Evolutionary conservation across 2,888 invertebrate genomes (phyloP).

Genomic region (Ceriagrion tenellum): DNA sequence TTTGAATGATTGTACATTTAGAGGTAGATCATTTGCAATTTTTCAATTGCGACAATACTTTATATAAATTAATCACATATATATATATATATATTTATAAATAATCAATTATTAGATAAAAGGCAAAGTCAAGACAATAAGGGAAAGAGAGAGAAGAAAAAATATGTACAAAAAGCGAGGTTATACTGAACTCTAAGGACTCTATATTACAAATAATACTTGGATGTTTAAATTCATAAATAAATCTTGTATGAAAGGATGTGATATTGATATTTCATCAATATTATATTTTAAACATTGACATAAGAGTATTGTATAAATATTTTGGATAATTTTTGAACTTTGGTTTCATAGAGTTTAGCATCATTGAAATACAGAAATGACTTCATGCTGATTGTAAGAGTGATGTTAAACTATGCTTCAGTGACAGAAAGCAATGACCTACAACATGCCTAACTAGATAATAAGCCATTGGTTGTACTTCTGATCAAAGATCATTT

Average conservation of each 20-base stretch:
- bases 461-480: not conserved
- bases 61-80: slow-evolving; percentile 62
- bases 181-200: not conserved
- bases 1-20: slow-evolving; percentile 62
- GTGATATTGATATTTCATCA: not conserved
- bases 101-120: slow-evolving; percentile 8
- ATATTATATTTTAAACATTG: slow-evolving; percentile 1
- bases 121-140: not conserved
- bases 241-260: not conserved
- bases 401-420: not conserved
- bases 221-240: slow-evolving; percentile 37
- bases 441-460: not conserved
- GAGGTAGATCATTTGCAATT: slow-evolving; percentile 55
- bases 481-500: not conserved
- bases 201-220: slow-evolving; percentile 12
- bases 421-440: not conserved
- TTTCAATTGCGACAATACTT: slow-evolving; percentile 29
- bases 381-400: not conserved
- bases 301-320: slow-evolving; percentile 22
- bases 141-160: slow-evolving; percentile 17
- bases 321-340: slow-evolving; percentile 9
- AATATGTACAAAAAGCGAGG: slow-evolving; percentile 36
- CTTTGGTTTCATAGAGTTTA: slow-evolving; percentile 55
- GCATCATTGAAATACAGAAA: not conserved
- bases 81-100: slow-evolving; percentile 39